Evolutionary conservation across 92 coral and sea anemone species (phyloP).

Genomic region (Paragorgia papillata): DNA sequence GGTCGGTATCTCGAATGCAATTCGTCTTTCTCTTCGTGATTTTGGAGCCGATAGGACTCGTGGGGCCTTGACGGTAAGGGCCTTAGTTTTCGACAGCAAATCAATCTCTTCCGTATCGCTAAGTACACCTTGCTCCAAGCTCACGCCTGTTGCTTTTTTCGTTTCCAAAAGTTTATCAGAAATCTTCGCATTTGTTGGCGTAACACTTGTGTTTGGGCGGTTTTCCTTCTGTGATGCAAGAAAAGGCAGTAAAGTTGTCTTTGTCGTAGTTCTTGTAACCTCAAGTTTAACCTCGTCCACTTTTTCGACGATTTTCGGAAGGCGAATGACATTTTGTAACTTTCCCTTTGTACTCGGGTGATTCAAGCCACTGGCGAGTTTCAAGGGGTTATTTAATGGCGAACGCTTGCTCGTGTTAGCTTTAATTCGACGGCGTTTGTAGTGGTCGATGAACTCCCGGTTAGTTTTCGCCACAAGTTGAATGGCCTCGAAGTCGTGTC

Average conservation of each 20-base stretch:
- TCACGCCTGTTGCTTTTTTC: not conserved
- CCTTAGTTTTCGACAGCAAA: not conserved
- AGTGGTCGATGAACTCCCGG: conserved; percentile 39
- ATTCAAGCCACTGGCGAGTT: not conserved
- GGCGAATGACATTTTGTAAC: not conserved
- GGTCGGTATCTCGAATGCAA: not conserved
- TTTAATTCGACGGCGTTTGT: conserved; percentile 9
- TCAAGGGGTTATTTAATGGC: not conserved
- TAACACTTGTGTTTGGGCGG: not conserved
- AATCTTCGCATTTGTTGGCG: not conserved
- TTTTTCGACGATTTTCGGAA: conserved; percentile 36
- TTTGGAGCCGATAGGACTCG: conserved; percentile 41
- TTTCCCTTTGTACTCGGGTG: not conserved
- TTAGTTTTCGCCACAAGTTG: conserved; percentile 37
- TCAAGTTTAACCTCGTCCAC: not conserved
- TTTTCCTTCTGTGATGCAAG: not conserved
- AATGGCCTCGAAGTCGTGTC: conserved; percentile 5
- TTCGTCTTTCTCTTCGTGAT: conserved; percentile 6
- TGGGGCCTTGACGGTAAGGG: not conserved
- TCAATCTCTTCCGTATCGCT: not conserved
- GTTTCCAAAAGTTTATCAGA: not conserved
- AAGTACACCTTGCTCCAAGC: not conserved
- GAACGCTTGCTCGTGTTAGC: not conserved
- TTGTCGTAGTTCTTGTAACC: not conserved
- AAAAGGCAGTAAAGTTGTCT: not conserved